Evolutionary conservation across 2,113 vertebrate genomes (phyloP).

Genomic region (Myrmecophaga tridactyla): DNA sequence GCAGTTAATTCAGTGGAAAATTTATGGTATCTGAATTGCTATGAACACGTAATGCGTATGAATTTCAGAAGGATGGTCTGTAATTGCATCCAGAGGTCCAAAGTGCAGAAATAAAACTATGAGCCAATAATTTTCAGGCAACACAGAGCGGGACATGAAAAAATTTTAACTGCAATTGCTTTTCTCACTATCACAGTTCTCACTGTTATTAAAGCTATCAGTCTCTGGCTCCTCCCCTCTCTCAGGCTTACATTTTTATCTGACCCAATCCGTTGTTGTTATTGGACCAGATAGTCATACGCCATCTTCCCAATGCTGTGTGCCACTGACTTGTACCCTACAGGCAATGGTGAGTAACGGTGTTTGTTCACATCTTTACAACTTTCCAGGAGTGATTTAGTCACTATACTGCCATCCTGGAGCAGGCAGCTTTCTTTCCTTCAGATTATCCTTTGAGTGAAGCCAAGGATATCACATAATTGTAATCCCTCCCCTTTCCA

Average conservation of each 20-base stretch:
- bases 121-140: conserved; percentile 56
- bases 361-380: not conserved
- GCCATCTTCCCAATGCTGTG: not conserved
- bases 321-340: not conserved
- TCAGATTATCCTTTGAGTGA: not conserved
- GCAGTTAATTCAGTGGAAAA: conserved; percentile 56
- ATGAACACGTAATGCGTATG: conserved; percentile 54
- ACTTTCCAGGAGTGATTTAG: not conserved
- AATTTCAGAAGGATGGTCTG: conserved; percentile 57
- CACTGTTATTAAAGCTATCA: conserved; percentile 38
- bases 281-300: not conserved
- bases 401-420: not conserved
- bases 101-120: conserved; percentile 59
- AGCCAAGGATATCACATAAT: not conserved
- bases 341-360: not conserved
- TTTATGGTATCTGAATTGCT: conserved; percentile 47
- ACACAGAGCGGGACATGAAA: not conserved
- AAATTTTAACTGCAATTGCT: not conserved
- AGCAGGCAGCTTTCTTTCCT: not conserved
- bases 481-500: not conserved
- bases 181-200: not conserved
- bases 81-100: conserved; percentile 35
- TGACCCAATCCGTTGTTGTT: not conserved
- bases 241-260: not conserved
- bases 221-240: not conserved